These are phyloP conservation scores for Dolomedes plantarius DNA, from an alignment of 2,888 invertebrate species.

Conservation along the genomic window DNA sequence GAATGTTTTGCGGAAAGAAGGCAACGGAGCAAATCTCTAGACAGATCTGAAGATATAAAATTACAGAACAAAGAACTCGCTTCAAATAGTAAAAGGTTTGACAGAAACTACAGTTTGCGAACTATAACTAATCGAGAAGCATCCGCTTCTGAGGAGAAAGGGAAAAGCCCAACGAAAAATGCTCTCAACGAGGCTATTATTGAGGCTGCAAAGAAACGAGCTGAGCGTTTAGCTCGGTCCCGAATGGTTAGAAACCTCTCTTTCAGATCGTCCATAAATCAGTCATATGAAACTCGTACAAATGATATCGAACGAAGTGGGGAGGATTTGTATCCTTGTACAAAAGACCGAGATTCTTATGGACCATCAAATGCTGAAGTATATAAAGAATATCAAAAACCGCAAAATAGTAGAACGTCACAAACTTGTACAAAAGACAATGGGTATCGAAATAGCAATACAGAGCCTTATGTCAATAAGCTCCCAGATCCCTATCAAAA, in stretches of 20 bases:
- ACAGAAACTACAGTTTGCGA: constrained; percentile 52
- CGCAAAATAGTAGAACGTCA: background rate
- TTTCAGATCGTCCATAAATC: constrained; percentile 48
- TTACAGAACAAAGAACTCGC: background rate
- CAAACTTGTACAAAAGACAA: background rate
- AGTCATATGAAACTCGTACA: background rate
- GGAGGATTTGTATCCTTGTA: too few relatives aligned
- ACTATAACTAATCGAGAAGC: background rate
- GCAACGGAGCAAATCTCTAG: constrained; percentile 54
- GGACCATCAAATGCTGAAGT: too few relatives aligned
- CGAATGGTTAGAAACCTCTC: constrained; percentile 35
- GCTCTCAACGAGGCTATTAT: constrained; percentile 56
- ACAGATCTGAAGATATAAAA: constrained; percentile 36
- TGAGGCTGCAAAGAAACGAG: constrained; percentile 42
- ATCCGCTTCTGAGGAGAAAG: background rate
- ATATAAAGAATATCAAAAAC: too few relatives aligned
- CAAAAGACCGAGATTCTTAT: too few relatives aligned
- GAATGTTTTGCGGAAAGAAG: constrained; percentile 28
- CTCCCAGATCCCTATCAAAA: background rate
- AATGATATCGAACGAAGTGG: background rate
- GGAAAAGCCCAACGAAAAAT: background rate
- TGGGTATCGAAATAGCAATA: background rate
- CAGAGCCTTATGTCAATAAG: background rate
- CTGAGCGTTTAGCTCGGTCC: constrained; percentile 39
- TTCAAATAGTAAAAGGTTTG: constrained; percentile 15